Evolutionary conservation across 2,888 invertebrate species (phyloP).

Genomic region (Labia minor): DNA sequence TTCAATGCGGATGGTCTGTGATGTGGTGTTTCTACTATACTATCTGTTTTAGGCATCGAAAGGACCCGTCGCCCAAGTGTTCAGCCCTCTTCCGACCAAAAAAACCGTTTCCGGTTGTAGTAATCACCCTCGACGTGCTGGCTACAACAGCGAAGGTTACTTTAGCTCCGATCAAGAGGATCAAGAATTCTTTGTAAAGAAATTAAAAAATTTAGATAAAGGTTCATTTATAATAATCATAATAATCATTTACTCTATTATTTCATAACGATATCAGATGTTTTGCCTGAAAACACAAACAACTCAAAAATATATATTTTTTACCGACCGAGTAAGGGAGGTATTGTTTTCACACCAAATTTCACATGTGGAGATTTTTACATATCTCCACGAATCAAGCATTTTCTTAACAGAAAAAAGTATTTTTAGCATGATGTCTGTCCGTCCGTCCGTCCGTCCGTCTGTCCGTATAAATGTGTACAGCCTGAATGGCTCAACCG

Average conservation of each 20-base stretch:
- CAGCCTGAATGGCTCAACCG: too few species aligned
- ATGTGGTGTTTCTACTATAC: too few species aligned
- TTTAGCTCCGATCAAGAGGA: constrained; percentile 58
- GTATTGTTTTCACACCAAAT: too few species aligned
- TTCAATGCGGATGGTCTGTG: too few species aligned
- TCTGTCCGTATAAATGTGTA: too few species aligned
- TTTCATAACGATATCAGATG: constrained; percentile 29
- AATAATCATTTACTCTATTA: constrained; percentile 21
- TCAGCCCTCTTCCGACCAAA: neutral
- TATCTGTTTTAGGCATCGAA: neutral
- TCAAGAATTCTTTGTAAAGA: constrained; percentile 33
- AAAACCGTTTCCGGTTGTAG: neutral
- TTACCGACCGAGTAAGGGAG: too few species aligned
- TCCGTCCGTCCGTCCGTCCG: too few species aligned
- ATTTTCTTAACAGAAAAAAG: too few species aligned
- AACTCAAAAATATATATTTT: too few species aligned
- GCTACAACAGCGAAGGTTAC: constrained; percentile 55
- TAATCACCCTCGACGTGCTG: constrained; percentile 30
- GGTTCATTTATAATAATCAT: constrained; percentile 32
- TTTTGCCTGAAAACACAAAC: constrained; percentile 19
- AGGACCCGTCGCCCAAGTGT: neutral
- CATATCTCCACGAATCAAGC: too few species aligned
- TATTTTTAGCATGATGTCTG: too few species aligned
- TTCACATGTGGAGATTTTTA: too few species aligned
- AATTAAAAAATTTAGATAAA: constrained; percentile 30